A percentile compares a stretch with the other conserved stretches of the same genome.
Evolutionary conservation across 2,888 invertebrate species (phyloP).

Genomic region (Pristionchus maxplancki): DNA sequence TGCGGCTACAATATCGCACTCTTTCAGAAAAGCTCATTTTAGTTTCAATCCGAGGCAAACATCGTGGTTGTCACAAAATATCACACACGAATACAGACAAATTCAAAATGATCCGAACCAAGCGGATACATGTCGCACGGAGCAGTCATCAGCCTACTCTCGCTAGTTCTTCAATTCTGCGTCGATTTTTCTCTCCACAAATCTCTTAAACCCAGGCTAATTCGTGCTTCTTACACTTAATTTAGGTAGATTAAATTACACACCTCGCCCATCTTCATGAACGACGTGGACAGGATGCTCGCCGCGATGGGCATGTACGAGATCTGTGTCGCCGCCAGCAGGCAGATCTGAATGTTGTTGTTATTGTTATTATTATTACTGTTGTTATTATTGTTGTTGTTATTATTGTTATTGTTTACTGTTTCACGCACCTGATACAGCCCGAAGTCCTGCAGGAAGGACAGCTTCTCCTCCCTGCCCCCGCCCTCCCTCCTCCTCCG

Average conservation of each 20-base stretch:
- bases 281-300: constrained; percentile 69
- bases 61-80: too few relatives aligned
- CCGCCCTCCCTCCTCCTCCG: not conserved
- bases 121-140: too few relatives aligned
- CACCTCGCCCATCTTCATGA: constrained; percentile 70
- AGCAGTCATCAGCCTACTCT: too few relatives aligned
- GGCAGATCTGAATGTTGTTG: constrained; percentile 35
- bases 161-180: not conserved
- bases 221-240: not conserved
- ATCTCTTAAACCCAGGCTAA: not conserved
- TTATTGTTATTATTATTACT: not conserved
- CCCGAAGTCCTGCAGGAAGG: constrained; percentile 15
- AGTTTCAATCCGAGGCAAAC: too few relatives aligned
- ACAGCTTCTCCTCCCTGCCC: not conserved
- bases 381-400: not conserved
- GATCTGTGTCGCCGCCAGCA: constrained; percentile 70
- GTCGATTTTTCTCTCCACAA: not conserved
- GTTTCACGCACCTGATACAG: constrained; percentile 41
- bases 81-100: too few relatives aligned
- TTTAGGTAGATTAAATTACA: too few relatives aligned
- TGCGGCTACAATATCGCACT: not conserved
- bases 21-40: too few relatives aligned
- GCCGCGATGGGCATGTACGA: constrained; percentile 72
- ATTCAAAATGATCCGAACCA: too few relatives aligned
- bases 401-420: not conserved